Evolutionary conservation across 2,888 invertebrate species (phyloP).

Genomic region (Pelosia muscerda): DNA sequence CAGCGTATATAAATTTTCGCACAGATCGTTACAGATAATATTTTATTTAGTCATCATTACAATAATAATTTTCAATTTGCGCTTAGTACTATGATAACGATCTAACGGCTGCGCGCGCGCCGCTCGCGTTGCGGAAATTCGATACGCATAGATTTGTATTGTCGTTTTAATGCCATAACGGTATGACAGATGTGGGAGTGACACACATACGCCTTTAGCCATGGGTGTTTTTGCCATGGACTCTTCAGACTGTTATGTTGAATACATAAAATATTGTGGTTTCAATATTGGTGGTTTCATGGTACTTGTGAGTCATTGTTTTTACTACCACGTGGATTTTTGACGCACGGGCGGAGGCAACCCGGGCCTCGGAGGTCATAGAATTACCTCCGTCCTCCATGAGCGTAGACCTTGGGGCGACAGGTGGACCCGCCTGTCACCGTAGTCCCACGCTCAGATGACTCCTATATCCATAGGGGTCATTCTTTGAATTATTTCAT

Average conservation of each 20-base stretch:
- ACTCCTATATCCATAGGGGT: too few species aligned
- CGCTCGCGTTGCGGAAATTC: constrained; percentile 60
- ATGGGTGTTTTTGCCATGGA: constrained; percentile 15
- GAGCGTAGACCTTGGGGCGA: too few species aligned
- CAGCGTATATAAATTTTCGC: constrained; percentile 22
- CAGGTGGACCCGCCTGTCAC: too few species aligned
- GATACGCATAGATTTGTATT: constrained; percentile 67
- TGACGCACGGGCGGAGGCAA: too few species aligned
- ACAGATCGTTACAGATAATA: constrained; percentile 34
- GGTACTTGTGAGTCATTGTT: neutral
- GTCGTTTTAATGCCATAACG: constrained; percentile 66
- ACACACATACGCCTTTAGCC: constrained; percentile 43
- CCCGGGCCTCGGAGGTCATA: too few species aligned
- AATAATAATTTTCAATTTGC: constrained; percentile 53
- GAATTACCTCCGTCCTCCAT: too few species aligned
- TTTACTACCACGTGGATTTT: neutral
- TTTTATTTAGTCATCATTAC: constrained; percentile 41
- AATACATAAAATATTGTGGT: neutral
- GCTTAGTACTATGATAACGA: constrained; percentile 47
- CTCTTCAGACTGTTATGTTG: neutral
- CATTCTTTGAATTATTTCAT: too few species aligned
- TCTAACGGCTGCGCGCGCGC: constrained; percentile 59
- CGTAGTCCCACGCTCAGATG: too few species aligned
- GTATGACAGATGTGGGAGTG: constrained; percentile 56
- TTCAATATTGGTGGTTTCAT: neutral